phyloP scores from a whole-genome alignment of 2,797 vertebrate species.

The Muraenolepis orangiensis region DNA sequence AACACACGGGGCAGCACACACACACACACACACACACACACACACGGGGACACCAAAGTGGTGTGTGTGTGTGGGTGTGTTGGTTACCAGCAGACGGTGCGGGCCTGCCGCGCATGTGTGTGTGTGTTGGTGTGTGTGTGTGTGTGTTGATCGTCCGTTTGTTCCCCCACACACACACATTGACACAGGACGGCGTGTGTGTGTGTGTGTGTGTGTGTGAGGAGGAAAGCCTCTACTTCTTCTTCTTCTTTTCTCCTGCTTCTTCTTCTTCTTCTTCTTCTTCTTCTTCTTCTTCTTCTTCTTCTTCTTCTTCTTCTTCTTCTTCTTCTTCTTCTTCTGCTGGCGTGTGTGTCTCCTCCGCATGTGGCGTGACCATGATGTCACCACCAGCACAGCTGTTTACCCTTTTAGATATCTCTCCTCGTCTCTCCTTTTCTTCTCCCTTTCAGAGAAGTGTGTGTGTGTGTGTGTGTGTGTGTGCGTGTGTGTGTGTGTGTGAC shows the following conservation, averaged over 20 bases:
- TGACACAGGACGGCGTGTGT: conserved; percentile 54
- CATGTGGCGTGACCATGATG: conserved; percentile 70
- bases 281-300: conserved; percentile 64
- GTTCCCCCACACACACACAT: conserved; percentile 44
- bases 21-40: conserved; percentile 30
- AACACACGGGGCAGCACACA: conserved; percentile 15
- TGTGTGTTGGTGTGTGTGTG: no score
- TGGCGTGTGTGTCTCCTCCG: conserved; percentile 68
- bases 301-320: conserved; percentile 63
- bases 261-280: conserved; percentile 59
- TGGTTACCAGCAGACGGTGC: conserved; percentile 35
- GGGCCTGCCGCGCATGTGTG: no score
- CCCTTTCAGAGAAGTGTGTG: conserved; percentile 2
- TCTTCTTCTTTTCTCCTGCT: no score
- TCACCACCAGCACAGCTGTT: conserved; percentile 50
- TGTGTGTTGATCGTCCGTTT: no score
- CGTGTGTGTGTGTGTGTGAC: conserved; percentile 29
- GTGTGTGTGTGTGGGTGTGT: conserved; percentile 57
- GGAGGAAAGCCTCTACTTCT: conserved; percentile 66
- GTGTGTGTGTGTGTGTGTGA: conserved; percentile 77
- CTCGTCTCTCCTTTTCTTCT: conserved; percentile 42
- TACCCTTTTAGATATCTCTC: conserved; percentile 24
- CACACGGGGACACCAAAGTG: conserved; percentile 36
- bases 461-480: conserved; percentile 36
- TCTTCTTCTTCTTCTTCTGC: conserved; percentile 63